Evolutionary conservation across 2,888 invertebrate genomes (phyloP).

Genomic region (Tipula lateralis): DNA sequence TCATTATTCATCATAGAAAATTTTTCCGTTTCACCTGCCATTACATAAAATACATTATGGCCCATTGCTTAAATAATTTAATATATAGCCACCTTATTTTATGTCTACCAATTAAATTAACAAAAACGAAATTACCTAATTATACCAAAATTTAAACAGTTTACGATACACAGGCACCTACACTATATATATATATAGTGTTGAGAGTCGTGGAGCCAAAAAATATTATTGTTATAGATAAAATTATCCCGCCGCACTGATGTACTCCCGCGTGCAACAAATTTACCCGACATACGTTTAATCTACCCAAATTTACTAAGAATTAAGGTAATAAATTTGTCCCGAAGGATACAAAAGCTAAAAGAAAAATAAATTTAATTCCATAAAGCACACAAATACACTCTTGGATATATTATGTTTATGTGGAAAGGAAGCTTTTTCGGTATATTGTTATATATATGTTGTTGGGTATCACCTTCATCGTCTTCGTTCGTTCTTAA

Average conservation of each 20-base stretch:
- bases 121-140: not conserved
- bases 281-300: not conserved
- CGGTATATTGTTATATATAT: not conserved
- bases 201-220: not conserved
- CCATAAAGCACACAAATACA: not conserved
- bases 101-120: not conserved
- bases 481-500: not conserved
- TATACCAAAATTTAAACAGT: not conserved
- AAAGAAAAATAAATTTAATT: not conserved
- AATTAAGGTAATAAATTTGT: constrained; percentile 13
- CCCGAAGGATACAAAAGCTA: not conserved
- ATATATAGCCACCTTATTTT: not conserved
- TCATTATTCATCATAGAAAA: not conserved
- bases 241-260: not conserved
- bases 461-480: not conserved
- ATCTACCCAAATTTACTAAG: constrained; percentile 9
- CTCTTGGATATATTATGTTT: not conserved
- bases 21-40: not conserved
- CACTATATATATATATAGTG: not conserved
- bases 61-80: not conserved
- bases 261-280: not conserved
- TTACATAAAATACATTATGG: not conserved
- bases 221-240: not conserved
- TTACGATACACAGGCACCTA: not conserved
- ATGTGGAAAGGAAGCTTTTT: not conserved